These are phyloP conservation scores for Polyommatus icarus DNA, from an alignment of 2,888 invertebrate genomes.

Conservation along the genomic window DNA sequence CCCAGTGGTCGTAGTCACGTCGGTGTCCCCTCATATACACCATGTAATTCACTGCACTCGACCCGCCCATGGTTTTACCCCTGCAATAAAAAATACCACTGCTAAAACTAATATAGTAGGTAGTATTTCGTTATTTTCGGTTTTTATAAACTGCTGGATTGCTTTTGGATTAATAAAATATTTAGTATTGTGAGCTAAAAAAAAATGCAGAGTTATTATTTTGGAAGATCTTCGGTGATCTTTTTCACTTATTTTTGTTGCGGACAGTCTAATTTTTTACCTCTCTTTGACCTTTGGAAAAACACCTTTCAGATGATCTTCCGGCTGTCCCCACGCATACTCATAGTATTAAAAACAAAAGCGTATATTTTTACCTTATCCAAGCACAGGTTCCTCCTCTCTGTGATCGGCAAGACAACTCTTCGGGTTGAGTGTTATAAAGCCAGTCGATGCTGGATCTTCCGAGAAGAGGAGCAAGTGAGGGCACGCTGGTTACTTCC, in stretches of 20 bases:
- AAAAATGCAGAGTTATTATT: background rate
- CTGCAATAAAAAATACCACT: slow-evolving; percentile 49
- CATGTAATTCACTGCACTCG: slow-evolving; percentile 84
- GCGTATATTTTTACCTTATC: slow-evolving; percentile 59
- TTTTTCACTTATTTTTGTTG: background rate
- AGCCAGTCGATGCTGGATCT: slow-evolving; percentile 85
- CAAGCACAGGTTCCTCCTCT: slow-evolving; percentile 80
- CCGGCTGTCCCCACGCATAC: too few relatives aligned
- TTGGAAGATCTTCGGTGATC: background rate
- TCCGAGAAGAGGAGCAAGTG: slow-evolving; percentile 81
- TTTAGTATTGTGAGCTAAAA: background rate
- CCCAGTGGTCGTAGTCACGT: slow-evolving; percentile 85
- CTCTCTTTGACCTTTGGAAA: too few relatives aligned
- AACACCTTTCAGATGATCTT: too few relatives aligned
- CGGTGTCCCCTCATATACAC: slow-evolving; percentile 83
- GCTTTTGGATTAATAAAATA: background rate
- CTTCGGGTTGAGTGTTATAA: slow-evolving; percentile 84
- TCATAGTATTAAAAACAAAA: too few relatives aligned
- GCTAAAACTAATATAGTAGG: background rate
- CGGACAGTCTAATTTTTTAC: too few relatives aligned
- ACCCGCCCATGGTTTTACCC: slow-evolving; percentile 85
- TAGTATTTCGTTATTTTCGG: background rate
- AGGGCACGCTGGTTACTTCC: slow-evolving; percentile 83
- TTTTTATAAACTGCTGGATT: background rate
- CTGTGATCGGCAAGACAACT: slow-evolving; percentile 80